A percentile compares a stretch with the other conserved stretches of the same genome.
These are phyloP conservation scores for Formica aserva DNA, from an alignment of 2,888 invertebrate species.

Conservation along the genomic window DNA sequence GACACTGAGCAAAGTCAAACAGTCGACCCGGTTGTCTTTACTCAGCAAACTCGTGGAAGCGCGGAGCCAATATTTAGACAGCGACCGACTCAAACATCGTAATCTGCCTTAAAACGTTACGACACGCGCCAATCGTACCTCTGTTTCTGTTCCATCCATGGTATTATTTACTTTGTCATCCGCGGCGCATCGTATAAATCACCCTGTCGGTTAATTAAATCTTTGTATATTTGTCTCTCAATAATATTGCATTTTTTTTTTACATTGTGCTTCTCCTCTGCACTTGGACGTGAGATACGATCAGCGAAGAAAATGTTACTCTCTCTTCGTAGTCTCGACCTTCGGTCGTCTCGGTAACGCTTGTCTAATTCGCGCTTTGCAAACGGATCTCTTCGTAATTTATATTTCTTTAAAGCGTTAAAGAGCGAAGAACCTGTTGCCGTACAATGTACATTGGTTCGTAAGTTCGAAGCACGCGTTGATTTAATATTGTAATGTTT, in stretches of 20 bases:
- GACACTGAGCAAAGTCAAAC: constrained; percentile 80
- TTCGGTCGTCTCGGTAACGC: neutral
- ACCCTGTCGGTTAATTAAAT: constrained; percentile 26
- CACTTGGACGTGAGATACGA: neutral
- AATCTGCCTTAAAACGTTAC: constrained; percentile 74
- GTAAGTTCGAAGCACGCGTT: neutral
- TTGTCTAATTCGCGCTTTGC: neutral
- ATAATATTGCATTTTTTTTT: neutral
- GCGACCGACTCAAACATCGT: constrained; percentile 73
- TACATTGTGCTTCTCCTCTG: neutral
- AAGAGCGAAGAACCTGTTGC: neutral
- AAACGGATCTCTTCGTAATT: neutral
- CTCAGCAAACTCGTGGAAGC: constrained; percentile 79
- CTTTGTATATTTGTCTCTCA: constrained; percentile 15
- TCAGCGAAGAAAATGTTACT: neutral
- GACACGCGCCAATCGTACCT: constrained; percentile 73
- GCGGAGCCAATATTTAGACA: constrained; percentile 81
- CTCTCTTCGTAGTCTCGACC: neutral
- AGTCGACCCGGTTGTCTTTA: constrained; percentile 77
- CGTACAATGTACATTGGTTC: neutral
- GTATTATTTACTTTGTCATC: constrained; percentile 22
- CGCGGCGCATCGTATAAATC: constrained; percentile 30
- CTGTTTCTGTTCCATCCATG: constrained; percentile 56
- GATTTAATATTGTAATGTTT: constrained; percentile 18
- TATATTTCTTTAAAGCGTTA: neutral